Conservation (phyloP, 2,888 invertebrate genomes). For the Herminia tarsipennalis region DNA sequence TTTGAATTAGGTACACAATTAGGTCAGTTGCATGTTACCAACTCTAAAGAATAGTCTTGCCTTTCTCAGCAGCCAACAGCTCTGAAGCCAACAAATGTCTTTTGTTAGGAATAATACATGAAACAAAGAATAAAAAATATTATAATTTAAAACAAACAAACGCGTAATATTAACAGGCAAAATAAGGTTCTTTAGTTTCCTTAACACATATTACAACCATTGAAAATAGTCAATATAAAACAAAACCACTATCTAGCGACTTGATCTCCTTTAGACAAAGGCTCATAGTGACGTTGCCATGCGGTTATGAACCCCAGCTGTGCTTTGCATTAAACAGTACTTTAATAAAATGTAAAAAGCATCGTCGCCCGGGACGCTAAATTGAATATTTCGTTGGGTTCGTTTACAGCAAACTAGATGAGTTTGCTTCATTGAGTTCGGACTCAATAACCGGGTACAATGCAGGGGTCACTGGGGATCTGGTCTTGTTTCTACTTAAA, state of each 20-base stretch:
- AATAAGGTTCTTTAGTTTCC: neutral
- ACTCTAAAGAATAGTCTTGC: too few species aligned
- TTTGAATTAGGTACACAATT: too few species aligned
- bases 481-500: slow-evolving; percentile 31
- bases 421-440: slow-evolving; percentile 42
- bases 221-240: slow-evolving; percentile 3
- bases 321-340: slow-evolving; percentile 39
- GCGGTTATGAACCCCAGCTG: slow-evolving; percentile 26
- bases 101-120: too few species aligned
- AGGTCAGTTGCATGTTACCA: too few species aligned
- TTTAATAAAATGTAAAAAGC: slow-evolving; percentile 41
- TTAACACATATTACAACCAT: neutral
- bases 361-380: slow-evolving; percentile 40
- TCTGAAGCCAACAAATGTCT: too few species aligned
- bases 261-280: slow-evolving; percentile 25
- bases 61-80: too few species aligned
- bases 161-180: neutral
- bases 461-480: slow-evolving; percentile 36
- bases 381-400: slow-evolving; percentile 50
- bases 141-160: neutral
- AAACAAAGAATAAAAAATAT: too few species aligned
- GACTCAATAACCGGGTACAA: slow-evolving; percentile 43
- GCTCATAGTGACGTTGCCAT: slow-evolving; percentile 19
- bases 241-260: slow-evolving; percentile 14
- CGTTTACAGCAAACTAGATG: slow-evolving; percentile 46